Evolutionary conservation across 2,113 vertebrate species (phyloP).

Genomic region (Tetrax tetrax): DNA sequence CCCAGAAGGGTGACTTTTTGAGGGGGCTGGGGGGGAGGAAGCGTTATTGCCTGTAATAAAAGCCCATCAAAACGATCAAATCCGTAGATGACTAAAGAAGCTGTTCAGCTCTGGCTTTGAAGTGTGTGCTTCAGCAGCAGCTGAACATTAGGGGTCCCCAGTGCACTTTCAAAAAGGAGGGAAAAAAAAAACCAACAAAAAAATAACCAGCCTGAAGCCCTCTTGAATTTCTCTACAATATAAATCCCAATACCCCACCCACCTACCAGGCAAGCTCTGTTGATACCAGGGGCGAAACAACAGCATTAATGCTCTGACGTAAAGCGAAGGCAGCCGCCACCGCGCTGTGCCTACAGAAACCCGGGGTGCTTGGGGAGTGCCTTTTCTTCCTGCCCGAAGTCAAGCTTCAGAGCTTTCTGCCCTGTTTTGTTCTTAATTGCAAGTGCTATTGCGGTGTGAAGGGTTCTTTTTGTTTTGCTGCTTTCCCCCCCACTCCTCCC

Average conservation of each 20-base stretch:
- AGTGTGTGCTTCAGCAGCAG: background rate
- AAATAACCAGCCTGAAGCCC: background rate
- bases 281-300: conserved; percentile 25
- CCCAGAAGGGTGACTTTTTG: background rate
- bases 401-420: background rate
- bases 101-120: background rate
- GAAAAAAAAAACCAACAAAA: background rate
- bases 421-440: background rate
- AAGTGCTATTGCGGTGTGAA: background rate
- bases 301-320: conserved; percentile 14
- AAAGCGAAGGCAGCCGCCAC: background rate
- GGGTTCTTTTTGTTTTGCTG: background rate
- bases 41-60: background rate
- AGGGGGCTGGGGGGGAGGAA: background rate
- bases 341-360: background rate
- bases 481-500: too few relatives aligned
- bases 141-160: conserved; percentile 74
- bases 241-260: background rate
- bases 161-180: conserved; percentile 44
- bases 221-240: background rate
- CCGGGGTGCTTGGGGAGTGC: background rate
- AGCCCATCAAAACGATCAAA: background rate
- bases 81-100: background rate
- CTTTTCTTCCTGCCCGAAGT: background rate
- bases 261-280: background rate